A percentile compares a stretch with the other conserved stretches of the same genome.
Evolutionary conservation across 2,113 vertebrate genomes (phyloP).

Genomic region (Accipiter virgatus): DNA sequence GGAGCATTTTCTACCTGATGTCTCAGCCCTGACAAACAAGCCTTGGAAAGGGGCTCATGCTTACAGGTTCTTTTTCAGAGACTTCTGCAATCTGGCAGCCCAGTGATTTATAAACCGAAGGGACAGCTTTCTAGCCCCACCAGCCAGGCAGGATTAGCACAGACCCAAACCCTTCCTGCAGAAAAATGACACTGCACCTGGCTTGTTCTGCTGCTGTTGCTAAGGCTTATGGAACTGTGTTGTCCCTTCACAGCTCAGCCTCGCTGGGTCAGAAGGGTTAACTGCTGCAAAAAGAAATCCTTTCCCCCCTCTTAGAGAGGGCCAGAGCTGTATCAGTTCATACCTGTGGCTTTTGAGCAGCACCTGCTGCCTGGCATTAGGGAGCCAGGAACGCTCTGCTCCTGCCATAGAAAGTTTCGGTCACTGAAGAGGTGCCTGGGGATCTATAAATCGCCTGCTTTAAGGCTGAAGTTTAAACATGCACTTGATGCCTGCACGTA

Average conservation of each 20-base stretch:
- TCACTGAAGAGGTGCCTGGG: not conserved
- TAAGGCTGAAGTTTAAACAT: not conserved
- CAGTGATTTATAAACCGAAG: not conserved
- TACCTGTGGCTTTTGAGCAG: not conserved
- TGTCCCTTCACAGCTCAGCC: not conserved
- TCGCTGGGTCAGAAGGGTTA: slow-evolving; percentile 16
- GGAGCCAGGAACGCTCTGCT: not conserved
- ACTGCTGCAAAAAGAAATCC: slow-evolving; percentile 14
- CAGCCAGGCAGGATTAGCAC: not conserved
- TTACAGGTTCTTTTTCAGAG: not conserved
- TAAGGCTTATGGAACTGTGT: not conserved
- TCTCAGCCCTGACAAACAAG: not conserved
- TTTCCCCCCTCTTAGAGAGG: not conserved
- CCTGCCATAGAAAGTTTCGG: not conserved
- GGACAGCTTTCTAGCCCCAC: not conserved
- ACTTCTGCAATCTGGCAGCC: not conserved
- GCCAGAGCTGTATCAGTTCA: not conserved
- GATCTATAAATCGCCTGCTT: not conserved
- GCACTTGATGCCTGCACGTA: not conserved
- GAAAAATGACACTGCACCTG: not conserved
- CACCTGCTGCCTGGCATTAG: not conserved
- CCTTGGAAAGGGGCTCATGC: not conserved
- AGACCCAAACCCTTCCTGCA: not conserved
- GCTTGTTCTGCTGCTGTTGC: not conserved
- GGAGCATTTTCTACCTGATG: slow-evolving; percentile 3